Base-by-base conservation (phyloP, 2,113 vertebrate species). In the Ondatra zibethicus region DNA sequence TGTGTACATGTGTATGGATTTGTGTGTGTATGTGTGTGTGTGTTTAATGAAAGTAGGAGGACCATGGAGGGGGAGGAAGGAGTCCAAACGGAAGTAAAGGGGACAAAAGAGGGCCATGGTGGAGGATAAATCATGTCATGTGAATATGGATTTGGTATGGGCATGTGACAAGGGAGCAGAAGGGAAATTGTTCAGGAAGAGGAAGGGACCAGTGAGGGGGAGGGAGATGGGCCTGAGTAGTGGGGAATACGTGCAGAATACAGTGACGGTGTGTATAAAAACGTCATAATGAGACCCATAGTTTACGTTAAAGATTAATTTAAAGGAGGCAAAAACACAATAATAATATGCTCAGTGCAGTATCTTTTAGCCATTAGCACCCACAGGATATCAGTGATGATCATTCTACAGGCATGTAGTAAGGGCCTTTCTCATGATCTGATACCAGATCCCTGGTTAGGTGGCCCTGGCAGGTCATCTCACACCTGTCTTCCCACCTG, bases 201-300 rank as follows among this genome's bases (percentile, higher is more conserved):
- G 45, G 61, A 21, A 31, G 82, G 82, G 29, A 27, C 27, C 82
- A 13, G 39, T 5, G 61, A 31, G 61, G 4, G 50, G 65, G 17
- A 23, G 19, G 5, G 63, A 17, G 63, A 47, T 7, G 63, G 29
- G 39, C 13, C 21, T 17, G 42, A 78, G 76, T 7, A 31, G 76
- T 33, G 7, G 63, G 6, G 9, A 47, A 27, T 9, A 7, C 47
- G 0, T n/a, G 45, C 65, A 52, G 33, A n/a, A 12, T 0, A 52
- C 45, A 52, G 4, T 33, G 84, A 52, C 70, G 17, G 21, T 25
- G 8, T 16, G 21, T 50, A 16, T 39, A 66, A 72, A 52, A 88
- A 52, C 0, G 12, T 52, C 65, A 23, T 25, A 36, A 36, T 2
- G 6, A 70, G 70, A 72, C 85, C 11, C 45, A n/a, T 17, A 3